Base-by-base conservation (phyloP, 2,797 vertebrate genomes). In the Distichodus sexfasciatus region DNA sequence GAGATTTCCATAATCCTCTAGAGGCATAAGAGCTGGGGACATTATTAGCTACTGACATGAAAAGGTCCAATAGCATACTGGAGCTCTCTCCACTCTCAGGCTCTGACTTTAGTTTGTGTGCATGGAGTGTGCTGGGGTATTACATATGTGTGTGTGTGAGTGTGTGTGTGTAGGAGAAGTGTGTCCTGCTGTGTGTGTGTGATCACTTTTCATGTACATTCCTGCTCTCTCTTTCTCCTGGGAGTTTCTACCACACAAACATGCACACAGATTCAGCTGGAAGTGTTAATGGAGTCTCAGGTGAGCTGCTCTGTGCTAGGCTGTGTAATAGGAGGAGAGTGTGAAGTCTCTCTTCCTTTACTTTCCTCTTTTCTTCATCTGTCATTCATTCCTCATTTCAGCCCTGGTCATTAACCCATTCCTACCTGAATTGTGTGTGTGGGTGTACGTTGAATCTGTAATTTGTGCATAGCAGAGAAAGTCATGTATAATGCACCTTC, bases 341-440 rank as follows among this genome's bases (percentile, higher is more conserved):
- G 65, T 55, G 53, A 64, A 72, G 66, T 76, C 54, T 71, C 36
- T 73, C 70, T 54, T 71, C 33, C 2, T 71, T 72, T 66, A 3
- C 24, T 17, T 15, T 44, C 3, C 2, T 11, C 40, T 21, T 60
- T 41, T 58, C 59, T 46, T 58, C 15, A 36, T 54, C 35, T 57
- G 59, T 44, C 63, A 12, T 41, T 54, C 66, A 59, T 44, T 47
- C 28, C 47, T 24, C 72, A 66, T 78, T 66, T 83, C 68, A 60
- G 75, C 47, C 46, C 33, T 4, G 77, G 74, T 81, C 76, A 76
- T 80, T 81, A 76, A n/a, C n/a, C n/a, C n/a, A n/a, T n/a, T n/a
- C n/a, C n/a, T n/a, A n/a, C n/a, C n/a, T n/a, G n/a, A n/a, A n/a
- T n/a, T n/a, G n/a, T n/a, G n/a, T n/a, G n/a, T n/a, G n/a, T n/a